These are phyloP conservation scores for Rhagonycha lutea DNA, from an alignment of 2,888 invertebrate genomes.

Conservation along the genomic window DNA sequence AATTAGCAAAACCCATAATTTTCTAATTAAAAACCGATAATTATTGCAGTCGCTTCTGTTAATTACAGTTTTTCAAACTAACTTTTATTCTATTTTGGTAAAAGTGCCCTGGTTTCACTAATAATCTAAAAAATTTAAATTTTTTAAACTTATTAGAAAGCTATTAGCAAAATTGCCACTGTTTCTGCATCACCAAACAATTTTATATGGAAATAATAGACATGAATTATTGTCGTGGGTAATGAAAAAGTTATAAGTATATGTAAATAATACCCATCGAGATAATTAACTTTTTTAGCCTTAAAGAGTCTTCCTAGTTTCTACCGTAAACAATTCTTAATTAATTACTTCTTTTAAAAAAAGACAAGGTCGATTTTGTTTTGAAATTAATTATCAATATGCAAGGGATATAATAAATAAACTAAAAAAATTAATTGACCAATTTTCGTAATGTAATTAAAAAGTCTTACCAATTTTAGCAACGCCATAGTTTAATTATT, in stretches of 20 bases:
- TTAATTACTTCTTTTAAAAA: not conserved
- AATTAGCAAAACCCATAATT: not conserved
- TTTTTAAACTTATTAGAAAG: not conserved
- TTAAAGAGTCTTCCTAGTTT: not conserved
- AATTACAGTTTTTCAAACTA: not conserved
- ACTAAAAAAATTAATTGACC: not conserved
- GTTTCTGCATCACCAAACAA: not conserved
- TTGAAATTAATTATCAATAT: not conserved
- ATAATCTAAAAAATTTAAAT: not conserved
- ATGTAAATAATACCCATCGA: not conserved
- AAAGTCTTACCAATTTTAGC: not conserved
- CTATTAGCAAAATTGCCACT: not conserved
- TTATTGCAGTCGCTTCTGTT: not conserved
- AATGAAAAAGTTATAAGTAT: not conserved
- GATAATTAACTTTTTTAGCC: not conserved
- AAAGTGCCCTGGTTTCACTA: not conserved
- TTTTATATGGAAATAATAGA: not conserved
- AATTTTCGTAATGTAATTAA: not conserved
- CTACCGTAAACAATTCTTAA: not conserved
- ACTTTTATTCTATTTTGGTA: not conserved
- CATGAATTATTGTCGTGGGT: not conserved
- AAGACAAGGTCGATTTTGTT: not conserved
- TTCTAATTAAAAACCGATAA: not conserved
- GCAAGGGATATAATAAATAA: not conserved
- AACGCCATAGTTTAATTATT: not conserved